Conservation (phyloP, 2,888 invertebrate genomes). For the Zaprionus lineosus region DNA sequence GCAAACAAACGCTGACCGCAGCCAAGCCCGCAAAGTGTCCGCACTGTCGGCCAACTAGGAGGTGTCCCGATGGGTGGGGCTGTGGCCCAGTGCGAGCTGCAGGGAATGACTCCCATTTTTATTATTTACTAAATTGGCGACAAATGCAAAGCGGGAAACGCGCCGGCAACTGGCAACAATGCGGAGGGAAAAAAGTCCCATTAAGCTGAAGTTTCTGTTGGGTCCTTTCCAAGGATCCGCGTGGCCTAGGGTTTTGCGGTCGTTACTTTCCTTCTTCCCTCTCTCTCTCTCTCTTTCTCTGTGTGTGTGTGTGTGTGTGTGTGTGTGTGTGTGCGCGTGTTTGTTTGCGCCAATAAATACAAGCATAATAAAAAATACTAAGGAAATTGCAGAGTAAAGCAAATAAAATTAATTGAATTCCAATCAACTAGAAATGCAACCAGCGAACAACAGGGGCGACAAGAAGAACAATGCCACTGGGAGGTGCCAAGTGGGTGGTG, state of each 20-base stretch:
- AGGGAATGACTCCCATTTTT: constrained; percentile 67
- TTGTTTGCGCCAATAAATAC: constrained; percentile 71
- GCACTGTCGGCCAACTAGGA: constrained; percentile 47
- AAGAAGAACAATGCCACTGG: constrained; percentile 39
- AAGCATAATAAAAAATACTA: constrained; percentile 74
- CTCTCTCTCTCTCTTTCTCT: constrained; percentile 1
- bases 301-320: constrained; percentile 23
- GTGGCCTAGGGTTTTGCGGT: constrained; percentile 42
- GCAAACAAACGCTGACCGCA: constrained; percentile 70
- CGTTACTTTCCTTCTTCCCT: constrained; percentile 6
- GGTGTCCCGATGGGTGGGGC: background rate
- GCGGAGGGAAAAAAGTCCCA: constrained; percentile 53
- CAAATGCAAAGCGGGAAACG: constrained; percentile 67
- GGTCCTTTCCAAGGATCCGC: constrained; percentile 15
- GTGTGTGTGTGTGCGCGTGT: constrained; percentile 25
- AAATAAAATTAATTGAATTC: constrained; percentile 81
- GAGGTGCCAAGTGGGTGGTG: no score
- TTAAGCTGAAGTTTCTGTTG: constrained; percentile 64
- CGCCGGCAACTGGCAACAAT: constrained; percentile 44
- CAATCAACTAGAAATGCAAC: constrained; percentile 79
- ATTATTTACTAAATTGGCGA: constrained; percentile 79
- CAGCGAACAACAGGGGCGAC: constrained; percentile 22
- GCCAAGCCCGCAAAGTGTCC: constrained; percentile 69
- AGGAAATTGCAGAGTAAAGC: constrained; percentile 78
- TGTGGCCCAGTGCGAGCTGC: constrained; percentile 65